Evolutionary conservation across 2,888 invertebrate species (phyloP), one percentile per base, ranked within the genome.

Genomic region (Sicus ferrugineus): DNA sequence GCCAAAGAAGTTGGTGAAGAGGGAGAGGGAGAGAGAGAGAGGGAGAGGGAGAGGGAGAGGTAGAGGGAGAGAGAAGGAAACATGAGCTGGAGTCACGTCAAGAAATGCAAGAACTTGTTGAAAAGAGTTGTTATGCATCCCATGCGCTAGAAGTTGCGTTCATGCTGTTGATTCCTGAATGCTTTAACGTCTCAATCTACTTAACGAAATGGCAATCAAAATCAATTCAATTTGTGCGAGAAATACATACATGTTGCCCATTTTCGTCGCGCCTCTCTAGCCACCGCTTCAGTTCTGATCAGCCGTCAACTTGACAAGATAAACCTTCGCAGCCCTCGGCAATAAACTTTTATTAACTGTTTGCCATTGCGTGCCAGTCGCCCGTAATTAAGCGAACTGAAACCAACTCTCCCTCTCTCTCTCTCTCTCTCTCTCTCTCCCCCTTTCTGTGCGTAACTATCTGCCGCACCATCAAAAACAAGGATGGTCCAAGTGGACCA

Each of bases 301-400:
- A 21, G 3, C 9, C 19, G 23, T 50, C 50, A 11, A 50, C 50
- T 50, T 34, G 5, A 34, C 5, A 11, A 6, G 38, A 11, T 34
- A 46, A 46, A 14, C 50, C 50, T 19, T n/a, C 21, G 50, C 21
- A 50, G n/a, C 54, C 54, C 11, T 54, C 28, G 28, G 14, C 6
- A 9, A 28, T 26, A 54, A 54, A 54, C 9, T 26, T 19, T 54
- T 26, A 54, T 54, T 54, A 54, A 54, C 54, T 26, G 54, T 54
- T 54, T 54, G 14, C 11, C n/a, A 14, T 42, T 42, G 11, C 28
- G 6, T 14, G 54, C 23, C 2, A 7, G 26, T n/a, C n/a, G n/a
- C 14, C 54, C 23, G 23, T 23, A 54, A 54, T 54, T 54, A 28
- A 54, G 26, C 26, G 16, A 23, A 54, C 16, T 54, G 26, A 46